A percentile compares a stretch with the other conserved stretches of the same genome.
Evolutionary conservation across 2,797 vertebrate species (phyloP).

Genomic region (Iguana delicatissima): DNA sequence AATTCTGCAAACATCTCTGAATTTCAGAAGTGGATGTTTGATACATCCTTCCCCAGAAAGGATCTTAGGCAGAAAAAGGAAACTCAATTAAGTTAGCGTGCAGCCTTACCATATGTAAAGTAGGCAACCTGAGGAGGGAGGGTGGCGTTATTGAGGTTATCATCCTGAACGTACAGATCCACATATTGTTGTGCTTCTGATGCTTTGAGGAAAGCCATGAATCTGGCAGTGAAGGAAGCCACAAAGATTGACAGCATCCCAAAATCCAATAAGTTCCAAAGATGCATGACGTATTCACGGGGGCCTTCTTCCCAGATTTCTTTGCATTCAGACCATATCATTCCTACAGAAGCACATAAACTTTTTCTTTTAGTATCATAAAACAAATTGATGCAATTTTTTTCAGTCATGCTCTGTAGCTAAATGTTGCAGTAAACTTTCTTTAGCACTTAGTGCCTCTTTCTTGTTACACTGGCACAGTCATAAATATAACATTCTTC

Average conservation of each 20-base stretch:
- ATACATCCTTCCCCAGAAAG: conserved; percentile 5
- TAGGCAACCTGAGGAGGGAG: conserved; percentile 95
- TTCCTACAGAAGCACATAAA: conserved; percentile 76
- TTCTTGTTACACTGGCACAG: neutral
- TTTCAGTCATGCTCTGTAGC: too few species aligned
- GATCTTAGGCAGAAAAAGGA: neutral
- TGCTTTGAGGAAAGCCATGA: conserved; percentile 97
- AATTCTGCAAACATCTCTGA: fast-evolving
- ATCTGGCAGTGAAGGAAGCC: conserved; percentile 94
- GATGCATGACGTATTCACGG: conserved; percentile 92
- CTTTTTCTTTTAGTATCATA: too few species aligned
- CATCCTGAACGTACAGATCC: conserved; percentile 88
- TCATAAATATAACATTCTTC: neutral
- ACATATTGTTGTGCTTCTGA: conserved; percentile 95
- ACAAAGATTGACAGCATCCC: conserved; percentile 97
- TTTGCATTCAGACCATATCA: conserved; percentile 99
- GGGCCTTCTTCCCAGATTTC: conserved; percentile 97
- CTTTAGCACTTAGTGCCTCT: neutral
- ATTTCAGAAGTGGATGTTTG: neutral
- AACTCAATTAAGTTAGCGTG: neutral
- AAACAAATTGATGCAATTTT: neutral
- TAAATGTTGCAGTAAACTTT: neutral
- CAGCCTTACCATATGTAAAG: conserved; percentile 91
- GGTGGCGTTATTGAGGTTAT: conserved; percentile 88
- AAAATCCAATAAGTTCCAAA: conserved; percentile 97